Percentiles rank a stretch among this genome's conserved stretches.
These are phyloP conservation scores for Steromphala cineraria DNA, from an alignment of 2,888 invertebrate species.

Conservation along the genomic window DNA sequence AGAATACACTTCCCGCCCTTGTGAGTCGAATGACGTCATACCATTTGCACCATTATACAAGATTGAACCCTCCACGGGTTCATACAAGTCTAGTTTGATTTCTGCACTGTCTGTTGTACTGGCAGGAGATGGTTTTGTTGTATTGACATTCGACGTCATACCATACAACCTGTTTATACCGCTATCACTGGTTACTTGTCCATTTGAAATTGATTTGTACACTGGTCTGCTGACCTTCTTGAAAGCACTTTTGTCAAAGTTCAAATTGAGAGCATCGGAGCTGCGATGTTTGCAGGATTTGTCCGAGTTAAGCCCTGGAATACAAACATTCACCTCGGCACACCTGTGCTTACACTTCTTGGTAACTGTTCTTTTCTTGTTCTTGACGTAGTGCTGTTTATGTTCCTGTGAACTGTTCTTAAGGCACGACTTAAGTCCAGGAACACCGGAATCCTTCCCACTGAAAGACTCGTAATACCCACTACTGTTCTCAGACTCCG, in stretches of 20 bases:
- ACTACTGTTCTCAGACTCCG: conserved; percentile 38
- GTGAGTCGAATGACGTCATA: not conserved
- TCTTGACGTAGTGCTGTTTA: not conserved
- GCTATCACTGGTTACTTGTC: no score
- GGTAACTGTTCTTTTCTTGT: not conserved
- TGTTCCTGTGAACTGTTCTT: not conserved
- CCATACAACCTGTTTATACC: not conserved
- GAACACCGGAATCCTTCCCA: not conserved
- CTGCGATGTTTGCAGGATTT: not conserved
- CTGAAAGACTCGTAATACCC: conserved; percentile 33
- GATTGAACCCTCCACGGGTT: not conserved
- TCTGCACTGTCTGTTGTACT: not conserved
- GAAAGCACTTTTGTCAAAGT: not conserved
- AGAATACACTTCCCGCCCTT: conserved; percentile 29
- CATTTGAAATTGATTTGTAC: no score
- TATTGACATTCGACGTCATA: not conserved
- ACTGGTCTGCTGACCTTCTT: not conserved
- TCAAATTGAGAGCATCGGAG: not conserved
- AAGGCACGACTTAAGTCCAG: not conserved
- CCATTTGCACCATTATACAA: not conserved
- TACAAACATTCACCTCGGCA: no score
- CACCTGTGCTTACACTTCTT: not conserved
- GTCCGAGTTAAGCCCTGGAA: not conserved
- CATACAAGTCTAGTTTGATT: not conserved
- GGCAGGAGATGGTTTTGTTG: not conserved